These are phyloP conservation scores for Heliothis subflexa DNA, from an alignment of 1,140 invertebrate genomes.

Conservation along the genomic window DNA sequence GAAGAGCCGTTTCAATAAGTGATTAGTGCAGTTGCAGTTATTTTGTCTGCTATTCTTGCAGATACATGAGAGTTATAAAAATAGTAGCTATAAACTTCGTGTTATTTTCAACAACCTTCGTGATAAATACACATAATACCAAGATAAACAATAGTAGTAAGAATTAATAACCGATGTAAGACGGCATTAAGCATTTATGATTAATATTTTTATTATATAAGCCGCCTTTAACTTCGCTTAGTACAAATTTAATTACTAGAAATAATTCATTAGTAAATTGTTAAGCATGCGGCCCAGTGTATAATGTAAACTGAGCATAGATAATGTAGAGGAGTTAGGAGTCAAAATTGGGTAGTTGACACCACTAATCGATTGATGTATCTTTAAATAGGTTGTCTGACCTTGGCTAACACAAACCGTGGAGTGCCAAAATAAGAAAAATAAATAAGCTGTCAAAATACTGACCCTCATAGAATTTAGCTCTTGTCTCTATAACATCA, in stretches of 20 bases:
- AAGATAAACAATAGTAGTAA: constrained; percentile 3
- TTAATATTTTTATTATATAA: constrained; percentile 26
- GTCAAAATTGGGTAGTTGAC: too few relatives aligned
- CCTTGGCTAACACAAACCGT: too few relatives aligned
- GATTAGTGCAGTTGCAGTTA: too few relatives aligned
- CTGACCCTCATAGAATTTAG: too few relatives aligned
- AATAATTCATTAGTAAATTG: constrained; percentile 29
- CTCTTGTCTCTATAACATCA: too few relatives aligned
- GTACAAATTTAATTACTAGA: constrained; percentile 40
- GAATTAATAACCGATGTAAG: not conserved
- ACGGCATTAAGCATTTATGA: constrained; percentile 32
- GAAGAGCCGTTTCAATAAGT: too few relatives aligned
- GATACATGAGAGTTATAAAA: not conserved
- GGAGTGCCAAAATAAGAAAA: too few relatives aligned
- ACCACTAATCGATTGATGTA: too few relatives aligned
- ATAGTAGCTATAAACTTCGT: not conserved
- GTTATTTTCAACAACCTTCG: not conserved
- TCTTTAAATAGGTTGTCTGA: too few relatives aligned
- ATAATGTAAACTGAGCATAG: constrained; percentile 37
- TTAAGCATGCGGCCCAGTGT: constrained; percentile 30
- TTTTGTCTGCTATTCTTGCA: too few relatives aligned
- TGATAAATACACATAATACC: constrained; percentile 11
- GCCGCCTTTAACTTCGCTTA: constrained; percentile 36
- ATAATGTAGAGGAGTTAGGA: constrained; percentile 11
- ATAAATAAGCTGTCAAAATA: too few relatives aligned